These are phyloP conservation scores for Eilema depressum DNA, from an alignment of 2,888 invertebrate genomes.

Conservation along the genomic window DNA sequence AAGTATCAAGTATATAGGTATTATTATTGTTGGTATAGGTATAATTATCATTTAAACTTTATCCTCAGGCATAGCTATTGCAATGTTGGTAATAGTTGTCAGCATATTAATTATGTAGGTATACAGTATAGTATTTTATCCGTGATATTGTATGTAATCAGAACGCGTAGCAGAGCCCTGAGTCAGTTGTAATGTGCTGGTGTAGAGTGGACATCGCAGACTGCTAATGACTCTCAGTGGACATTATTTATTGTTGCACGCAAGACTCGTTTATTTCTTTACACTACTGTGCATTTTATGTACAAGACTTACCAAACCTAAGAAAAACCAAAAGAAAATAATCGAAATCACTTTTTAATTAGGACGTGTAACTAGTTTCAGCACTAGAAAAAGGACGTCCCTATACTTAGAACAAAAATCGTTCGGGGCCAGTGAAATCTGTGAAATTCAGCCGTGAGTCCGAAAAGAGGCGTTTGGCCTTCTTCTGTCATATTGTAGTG, in stretches of 20 bases:
- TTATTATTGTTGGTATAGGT: too few species aligned
- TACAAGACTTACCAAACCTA: too few species aligned
- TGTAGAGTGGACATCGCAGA: conserved; percentile 8
- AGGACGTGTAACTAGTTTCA: background rate
- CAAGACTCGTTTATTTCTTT: background rate
- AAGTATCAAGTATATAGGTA: too few species aligned
- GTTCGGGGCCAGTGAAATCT: too few species aligned
- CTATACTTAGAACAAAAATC: background rate
- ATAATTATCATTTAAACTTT: background rate
- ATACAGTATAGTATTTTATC: background rate
- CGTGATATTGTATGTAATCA: background rate
- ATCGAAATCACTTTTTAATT: background rate
- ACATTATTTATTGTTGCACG: background rate
- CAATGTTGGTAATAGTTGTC: background rate
- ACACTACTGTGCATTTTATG: background rate
- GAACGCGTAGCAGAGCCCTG: conserved; percentile 9
- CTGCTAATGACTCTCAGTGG: background rate
- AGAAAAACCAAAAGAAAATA: background rate
- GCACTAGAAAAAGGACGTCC: background rate
- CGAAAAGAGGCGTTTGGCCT: background rate
- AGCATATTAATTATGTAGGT: too few species aligned
- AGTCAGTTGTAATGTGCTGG: background rate
- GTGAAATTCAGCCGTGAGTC: too few species aligned
- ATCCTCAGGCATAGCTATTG: background rate
- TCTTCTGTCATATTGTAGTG: background rate